Evolutionary conservation across 2,888 invertebrate species (phyloP).

Genomic region (Drosophila tanythrix): DNA sequence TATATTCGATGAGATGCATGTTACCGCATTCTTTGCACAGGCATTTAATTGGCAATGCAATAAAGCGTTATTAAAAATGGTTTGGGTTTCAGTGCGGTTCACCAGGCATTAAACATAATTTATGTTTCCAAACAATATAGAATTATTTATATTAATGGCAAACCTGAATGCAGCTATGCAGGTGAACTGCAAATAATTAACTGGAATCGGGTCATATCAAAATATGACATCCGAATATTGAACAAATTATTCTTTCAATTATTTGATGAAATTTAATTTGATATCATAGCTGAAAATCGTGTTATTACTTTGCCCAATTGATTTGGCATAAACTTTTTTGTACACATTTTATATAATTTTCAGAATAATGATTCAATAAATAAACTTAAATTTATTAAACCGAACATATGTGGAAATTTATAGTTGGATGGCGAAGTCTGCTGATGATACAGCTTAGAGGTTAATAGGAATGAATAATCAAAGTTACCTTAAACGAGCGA

Average conservation of each 20-base stretch:
- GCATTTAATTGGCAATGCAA: constrained; percentile 52
- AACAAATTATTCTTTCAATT: constrained; percentile 35
- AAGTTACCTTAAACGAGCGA: background rate
- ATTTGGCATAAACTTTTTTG: background rate
- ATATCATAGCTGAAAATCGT: no score
- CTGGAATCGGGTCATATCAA: constrained; percentile 13
- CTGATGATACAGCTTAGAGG: background rate
- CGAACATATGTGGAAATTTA: background rate
- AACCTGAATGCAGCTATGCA: constrained; percentile 32
- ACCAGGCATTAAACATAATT: constrained; percentile 51
- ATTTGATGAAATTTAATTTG: background rate
- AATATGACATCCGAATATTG: constrained; percentile 8
- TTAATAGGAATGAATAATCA: background rate
- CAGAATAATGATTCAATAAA: background rate
- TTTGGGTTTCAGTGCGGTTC: constrained; percentile 43
- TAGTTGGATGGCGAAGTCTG: background rate
- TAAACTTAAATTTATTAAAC: background rate
- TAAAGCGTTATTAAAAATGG: constrained; percentile 58
- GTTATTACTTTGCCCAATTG: no score
- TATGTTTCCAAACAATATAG: constrained; percentile 35
- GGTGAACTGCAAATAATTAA: constrained; percentile 37
- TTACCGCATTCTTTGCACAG: constrained; percentile 37
- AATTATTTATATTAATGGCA: constrained; percentile 49
- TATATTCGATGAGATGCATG: constrained; percentile 36
- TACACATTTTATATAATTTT: background rate